phyloP scores from a whole-genome alignment of 2,888 invertebrate species.

The Parapristionchus giblindavisi region DNA sequence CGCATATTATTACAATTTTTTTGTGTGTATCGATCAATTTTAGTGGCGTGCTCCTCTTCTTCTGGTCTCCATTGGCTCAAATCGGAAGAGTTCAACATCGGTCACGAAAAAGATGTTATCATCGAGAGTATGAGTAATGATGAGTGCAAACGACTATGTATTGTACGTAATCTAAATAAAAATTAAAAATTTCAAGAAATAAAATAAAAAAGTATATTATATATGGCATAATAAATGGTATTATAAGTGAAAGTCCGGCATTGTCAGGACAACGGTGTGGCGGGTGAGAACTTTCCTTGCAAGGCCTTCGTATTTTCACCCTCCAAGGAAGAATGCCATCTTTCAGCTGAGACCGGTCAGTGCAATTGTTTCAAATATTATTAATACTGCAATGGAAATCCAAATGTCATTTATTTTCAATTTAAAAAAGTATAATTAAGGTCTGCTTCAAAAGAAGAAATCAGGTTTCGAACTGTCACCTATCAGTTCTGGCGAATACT shows the following conservation, averaged over 20 bases:
- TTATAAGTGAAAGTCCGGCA: not conserved
- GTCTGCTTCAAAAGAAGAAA: conserved; percentile 19
- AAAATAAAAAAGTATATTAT: too few species aligned
- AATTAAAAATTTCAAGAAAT: too few species aligned
- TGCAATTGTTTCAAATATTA: not conserved
- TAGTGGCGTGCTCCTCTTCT: conserved; percentile 55
- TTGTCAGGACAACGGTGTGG: conserved; percentile 58
- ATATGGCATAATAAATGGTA: too few species aligned
- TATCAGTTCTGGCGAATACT: conserved; percentile 61
- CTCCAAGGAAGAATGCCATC: conserved; percentile 61
- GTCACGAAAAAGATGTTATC: conserved; percentile 60
- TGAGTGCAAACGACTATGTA: conserved; percentile 51
- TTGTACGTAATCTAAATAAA: conserved; percentile 5
- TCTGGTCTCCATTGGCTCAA: conserved; percentile 61
- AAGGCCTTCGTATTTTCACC: conserved; percentile 61
- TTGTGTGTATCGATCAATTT: conserved; percentile 38
- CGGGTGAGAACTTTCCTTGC: conserved; percentile 64
- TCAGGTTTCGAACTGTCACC: conserved; percentile 54
- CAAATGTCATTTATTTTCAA: not conserved
- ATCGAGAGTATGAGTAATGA: conserved; percentile 55
- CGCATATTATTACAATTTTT: too few species aligned
- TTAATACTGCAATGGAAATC: too few species aligned
- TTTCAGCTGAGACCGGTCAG: conserved; percentile 61
- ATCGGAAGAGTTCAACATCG: conserved; percentile 62
- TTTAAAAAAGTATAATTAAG: not conserved